phyloP scores from a whole-genome alignment of 2,797 vertebrate genomes.

The Dallia pectoralis region DNA sequence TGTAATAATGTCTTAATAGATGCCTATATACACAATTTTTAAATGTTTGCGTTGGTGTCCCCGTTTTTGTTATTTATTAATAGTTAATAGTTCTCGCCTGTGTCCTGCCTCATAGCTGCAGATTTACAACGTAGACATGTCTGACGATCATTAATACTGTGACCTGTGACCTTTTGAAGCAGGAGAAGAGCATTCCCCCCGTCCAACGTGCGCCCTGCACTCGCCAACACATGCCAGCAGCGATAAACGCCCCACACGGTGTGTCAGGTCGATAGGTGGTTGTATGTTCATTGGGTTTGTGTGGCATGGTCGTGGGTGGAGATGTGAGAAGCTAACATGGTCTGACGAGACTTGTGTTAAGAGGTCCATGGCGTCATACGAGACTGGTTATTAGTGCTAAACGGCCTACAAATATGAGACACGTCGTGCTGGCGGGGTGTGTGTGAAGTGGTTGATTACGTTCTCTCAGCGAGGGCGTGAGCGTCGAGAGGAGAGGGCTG shows the following conservation, averaged over 20 bases:
- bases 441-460: constrained; percentile 18
- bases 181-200: not conserved
- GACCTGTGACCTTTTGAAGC: not conserved
- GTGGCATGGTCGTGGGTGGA: not conserved
- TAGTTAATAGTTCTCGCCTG: too few relatives aligned
- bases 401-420: constrained; percentile 3
- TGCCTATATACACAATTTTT: too few relatives aligned
- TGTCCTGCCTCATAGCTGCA: too few relatives aligned
- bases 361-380: not conserved
- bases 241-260: not conserved
- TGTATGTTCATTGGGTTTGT: not conserved
- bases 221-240: not conserved
- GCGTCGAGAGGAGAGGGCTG: not conserved
- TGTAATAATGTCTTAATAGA: too few relatives aligned
- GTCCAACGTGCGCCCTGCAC: not conserved
- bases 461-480: constrained; percentile 2
- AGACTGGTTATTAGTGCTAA: not conserved
- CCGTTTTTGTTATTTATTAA: too few relatives aligned
- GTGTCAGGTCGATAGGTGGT: not conserved
- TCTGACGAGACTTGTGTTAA: not conserved
- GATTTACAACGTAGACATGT: not conserved
- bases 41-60: too few relatives aligned
- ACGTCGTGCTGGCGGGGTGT: not conserved
- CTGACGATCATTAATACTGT: not conserved
- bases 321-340: not conserved